Percentiles rank a stretch among this genome's conserved stretches.
These are phyloP conservation scores for Oncorhynchus masou DNA, from an alignment of 2,113 vertebrate species.

Conservation along the genomic window DNA sequence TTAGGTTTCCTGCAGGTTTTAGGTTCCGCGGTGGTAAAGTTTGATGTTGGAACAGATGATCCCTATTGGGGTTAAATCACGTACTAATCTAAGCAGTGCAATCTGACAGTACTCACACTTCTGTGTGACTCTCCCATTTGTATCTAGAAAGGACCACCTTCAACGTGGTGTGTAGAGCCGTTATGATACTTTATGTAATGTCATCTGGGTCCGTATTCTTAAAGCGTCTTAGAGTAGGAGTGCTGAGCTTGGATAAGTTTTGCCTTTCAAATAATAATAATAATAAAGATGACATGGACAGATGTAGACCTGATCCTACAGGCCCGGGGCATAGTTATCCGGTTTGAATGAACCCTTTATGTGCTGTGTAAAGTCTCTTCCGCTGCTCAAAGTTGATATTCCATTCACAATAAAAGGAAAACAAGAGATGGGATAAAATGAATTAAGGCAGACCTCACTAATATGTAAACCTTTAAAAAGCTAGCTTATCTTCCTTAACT, in stretches of 20 bases:
- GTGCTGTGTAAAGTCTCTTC: constrained; percentile 11
- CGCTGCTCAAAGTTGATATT: constrained; percentile 4
- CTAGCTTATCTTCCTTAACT: constrained; percentile 3
- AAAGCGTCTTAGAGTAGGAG: no score
- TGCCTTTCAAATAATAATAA: no score
- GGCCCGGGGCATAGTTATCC: neutral
- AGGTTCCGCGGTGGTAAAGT: constrained; percentile 4
- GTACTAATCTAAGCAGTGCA: constrained; percentile 56
- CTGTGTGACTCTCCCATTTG: no score
- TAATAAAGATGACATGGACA: no score
- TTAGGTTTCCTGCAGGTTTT: constrained; percentile 19
- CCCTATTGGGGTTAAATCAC: constrained; percentile 15
- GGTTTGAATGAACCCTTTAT: constrained; percentile 3
- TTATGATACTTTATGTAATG: constrained; percentile 52
- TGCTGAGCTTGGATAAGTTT: no score
- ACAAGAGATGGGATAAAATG: neutral
- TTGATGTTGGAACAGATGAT: neutral
- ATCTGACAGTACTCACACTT: constrained; percentile 24
- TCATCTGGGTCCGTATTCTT: constrained; percentile 6
- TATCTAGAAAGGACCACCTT: constrained; percentile 24
- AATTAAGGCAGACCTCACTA: neutral
- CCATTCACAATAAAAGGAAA: neutral
- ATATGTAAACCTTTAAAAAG: constrained; percentile 32
- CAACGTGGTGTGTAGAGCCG: neutral
- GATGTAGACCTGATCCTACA: no score